Base-by-base conservation (phyloP, 2,888 invertebrate species). In the Lycocerus yunnanus region DNA sequence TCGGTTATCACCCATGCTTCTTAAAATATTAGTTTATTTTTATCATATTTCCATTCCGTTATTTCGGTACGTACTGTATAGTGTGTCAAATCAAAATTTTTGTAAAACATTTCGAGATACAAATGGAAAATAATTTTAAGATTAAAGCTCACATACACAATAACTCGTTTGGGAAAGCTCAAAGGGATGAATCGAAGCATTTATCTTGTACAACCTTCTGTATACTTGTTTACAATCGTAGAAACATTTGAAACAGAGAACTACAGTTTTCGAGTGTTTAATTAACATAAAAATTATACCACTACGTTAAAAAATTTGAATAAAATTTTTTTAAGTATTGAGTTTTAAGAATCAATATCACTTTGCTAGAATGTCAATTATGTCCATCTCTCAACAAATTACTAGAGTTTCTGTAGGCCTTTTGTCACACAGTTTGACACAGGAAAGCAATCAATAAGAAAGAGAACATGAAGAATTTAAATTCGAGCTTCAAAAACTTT, bases 311-410 rank as follows among this genome's bases (percentile, higher is more conserved):
- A 1, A 2, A 63, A 63, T 63, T 63, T 63, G 20, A 63, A 18
- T 60, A 60, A 3, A 16, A 11, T n/a, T 20, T 18, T 18, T 20
- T 63, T 63, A n/a, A 18, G 16, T 16, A n/a, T 16, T 1, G 16
- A 63, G 61, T 63, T 72, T 9, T 67, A 69, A 61, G 68, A 72
- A 72, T 68, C 72, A 72, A 72, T 72, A 72, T 68, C 68, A 65
- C 68, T 69, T 72, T 69, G 65, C 27, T 58, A 58, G 65, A 63
- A 61, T 72, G 72, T 68, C 72, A 72, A 72, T 72, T 72, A 61
- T 18, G 68, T 68, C 68, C 60, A 65, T 72, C 72, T 61, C 61
- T 16, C 61, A 68, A 72, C 65, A 69, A 72, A 69, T 72, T 72
- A 72, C 68, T 63, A n/a, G 27, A 69, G 61, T 58, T 71, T 71